Evolutionary conservation across 37 sponge, comb jelly and placozoan species (phyloP).

Genomic region (Dysidea cf. avara): DNA sequence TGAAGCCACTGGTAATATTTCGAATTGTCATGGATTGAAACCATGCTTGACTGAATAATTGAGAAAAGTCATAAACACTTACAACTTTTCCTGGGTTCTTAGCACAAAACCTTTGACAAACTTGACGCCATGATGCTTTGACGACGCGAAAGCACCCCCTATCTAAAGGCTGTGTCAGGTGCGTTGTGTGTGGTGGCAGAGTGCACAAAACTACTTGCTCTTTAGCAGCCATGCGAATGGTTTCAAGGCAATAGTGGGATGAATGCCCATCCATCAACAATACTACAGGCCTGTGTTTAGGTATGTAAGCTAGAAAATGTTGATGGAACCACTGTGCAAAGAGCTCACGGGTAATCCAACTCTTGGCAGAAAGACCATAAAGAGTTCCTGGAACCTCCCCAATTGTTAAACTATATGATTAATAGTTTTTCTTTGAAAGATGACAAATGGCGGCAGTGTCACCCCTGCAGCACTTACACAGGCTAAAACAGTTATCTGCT

Average conservation of each 20-base stretch:
- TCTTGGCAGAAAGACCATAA: slow-evolving; percentile 46
- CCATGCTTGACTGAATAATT: neutral
- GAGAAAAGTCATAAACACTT: no score
- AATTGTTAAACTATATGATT: neutral
- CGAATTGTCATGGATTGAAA: neutral
- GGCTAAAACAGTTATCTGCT: slow-evolving; percentile 59
- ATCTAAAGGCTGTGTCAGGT: slow-evolving; percentile 49
- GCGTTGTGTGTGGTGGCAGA: slow-evolving; percentile 72
- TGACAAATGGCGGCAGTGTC: slow-evolving; percentile 47
- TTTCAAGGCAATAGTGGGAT: slow-evolving; percentile 35
- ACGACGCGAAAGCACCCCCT: slow-evolving; percentile 36
- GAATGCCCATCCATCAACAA: slow-evolving; percentile 75
- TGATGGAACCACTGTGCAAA: slow-evolving; percentile 47
- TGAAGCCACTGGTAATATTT: no score
- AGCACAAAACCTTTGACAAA: no score
- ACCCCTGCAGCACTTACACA: slow-evolving; percentile 44
- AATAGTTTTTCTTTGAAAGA: slow-evolving; percentile 31
- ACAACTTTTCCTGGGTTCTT: no score
- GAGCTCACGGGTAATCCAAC: slow-evolving; percentile 43
- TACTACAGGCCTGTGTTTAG: slow-evolving; percentile 23
- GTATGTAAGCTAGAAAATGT: slow-evolving; percentile 25
- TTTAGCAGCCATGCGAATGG: slow-evolving; percentile 44
- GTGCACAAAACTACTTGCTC: slow-evolving; percentile 30
- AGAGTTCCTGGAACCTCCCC: slow-evolving; percentile 61
- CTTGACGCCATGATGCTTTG: slow-evolving; percentile 11